Conservation (phyloP, 2,888 invertebrate species). For the Petrolisthes cinctipes region DNA sequence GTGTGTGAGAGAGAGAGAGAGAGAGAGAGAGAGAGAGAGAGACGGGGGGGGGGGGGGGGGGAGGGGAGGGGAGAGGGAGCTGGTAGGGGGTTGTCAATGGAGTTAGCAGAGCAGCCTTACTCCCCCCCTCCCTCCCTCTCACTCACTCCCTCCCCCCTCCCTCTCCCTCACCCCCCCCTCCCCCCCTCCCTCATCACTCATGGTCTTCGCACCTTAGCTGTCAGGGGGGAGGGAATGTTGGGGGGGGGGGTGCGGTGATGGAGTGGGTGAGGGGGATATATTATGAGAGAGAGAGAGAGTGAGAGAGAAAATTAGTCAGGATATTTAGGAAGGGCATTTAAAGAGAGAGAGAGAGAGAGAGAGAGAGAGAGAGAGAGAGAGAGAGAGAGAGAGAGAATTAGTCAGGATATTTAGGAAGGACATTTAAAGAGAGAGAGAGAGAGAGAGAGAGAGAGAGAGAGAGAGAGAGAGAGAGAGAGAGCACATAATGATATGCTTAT, state of each 20-base stretch:
- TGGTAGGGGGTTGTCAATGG: background rate
- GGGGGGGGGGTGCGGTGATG: background rate
- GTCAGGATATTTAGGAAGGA: background rate
- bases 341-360: background rate
- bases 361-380: background rate
- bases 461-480: background rate
- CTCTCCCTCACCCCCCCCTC: background rate
- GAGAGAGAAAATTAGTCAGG: background rate
- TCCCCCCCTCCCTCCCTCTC: background rate
- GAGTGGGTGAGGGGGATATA: background rate
- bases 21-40: background rate
- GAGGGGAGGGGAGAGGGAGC: background rate
- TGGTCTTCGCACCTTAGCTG: too few species aligned
- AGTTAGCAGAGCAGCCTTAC: background rate
- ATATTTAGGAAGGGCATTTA: background rate
- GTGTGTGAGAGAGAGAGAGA: conserved; percentile 13
- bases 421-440: background rate
- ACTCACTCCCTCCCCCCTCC: background rate
- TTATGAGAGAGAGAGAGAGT: background rate
- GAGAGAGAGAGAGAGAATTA: background rate
- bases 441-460: background rate
- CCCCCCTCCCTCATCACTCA: background rate
- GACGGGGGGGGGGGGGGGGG: background rate
- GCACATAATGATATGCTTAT: too few species aligned
- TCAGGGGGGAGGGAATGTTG: too few species aligned